Conservation (phyloP, 1,140 invertebrate species). For the Coelopa frigida region DNA sequence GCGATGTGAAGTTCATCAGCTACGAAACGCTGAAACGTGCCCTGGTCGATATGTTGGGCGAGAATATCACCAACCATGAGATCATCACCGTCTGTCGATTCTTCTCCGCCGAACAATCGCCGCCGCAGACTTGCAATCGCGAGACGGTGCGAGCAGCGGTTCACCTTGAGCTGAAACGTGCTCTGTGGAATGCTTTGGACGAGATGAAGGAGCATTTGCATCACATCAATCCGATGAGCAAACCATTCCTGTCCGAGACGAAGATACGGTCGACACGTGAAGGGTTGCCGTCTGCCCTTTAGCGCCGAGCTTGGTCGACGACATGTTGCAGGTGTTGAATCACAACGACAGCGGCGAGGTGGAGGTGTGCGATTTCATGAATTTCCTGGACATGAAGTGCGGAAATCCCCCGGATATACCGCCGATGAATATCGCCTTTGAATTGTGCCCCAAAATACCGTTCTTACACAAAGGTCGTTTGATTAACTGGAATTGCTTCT, state of each 20-base stretch:
- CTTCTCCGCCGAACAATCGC: conserved; percentile 49
- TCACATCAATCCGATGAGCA: conserved; percentile 53
- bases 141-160: conserved; percentile 52
- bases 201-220: conserved; percentile 58
- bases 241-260: conserved; percentile 50
- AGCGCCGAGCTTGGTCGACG: conserved; percentile 56
- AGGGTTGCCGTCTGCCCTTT: conserved; percentile 60
- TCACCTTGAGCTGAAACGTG: conserved; percentile 59
- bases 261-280: conserved; percentile 55
- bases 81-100: conserved; percentile 63
- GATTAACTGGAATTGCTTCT: conserved; percentile 34
- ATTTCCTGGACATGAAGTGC: conserved; percentile 32
- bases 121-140: conserved; percentile 44
- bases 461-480: conserved; percentile 36
- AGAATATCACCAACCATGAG: conserved; percentile 68
- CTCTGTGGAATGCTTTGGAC: conserved; percentile 60
- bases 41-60: conserved; percentile 52
- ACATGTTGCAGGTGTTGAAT: conserved; percentile 56
- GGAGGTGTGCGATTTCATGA: conserved; percentile 38
- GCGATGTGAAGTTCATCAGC: conserved; percentile 20
- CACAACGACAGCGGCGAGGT: conserved; percentile 57
- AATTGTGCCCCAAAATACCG: conserved; percentile 39
- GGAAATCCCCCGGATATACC: conserved; percentile 33
- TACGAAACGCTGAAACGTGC: conserved; percentile 53
- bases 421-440: conserved; percentile 38